Evolutionary conservation across 2,888 invertebrate species (phyloP).

Genomic region (Phyllotreta cruciferae): DNA sequence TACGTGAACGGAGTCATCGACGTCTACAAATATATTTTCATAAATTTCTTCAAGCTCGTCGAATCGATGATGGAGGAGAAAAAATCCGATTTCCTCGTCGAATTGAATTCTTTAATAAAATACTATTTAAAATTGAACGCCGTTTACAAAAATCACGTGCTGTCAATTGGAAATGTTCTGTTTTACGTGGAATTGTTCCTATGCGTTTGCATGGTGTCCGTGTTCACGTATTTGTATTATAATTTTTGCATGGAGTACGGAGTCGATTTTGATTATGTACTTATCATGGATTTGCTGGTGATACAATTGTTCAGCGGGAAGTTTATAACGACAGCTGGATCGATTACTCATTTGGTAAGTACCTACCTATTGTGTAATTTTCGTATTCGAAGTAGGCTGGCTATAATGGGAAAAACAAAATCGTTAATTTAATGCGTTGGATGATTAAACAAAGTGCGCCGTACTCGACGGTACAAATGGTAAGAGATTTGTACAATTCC

Average conservation of each 20-base stretch:
- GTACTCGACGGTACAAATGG: too few relatives aligned
- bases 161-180: slow-evolving; percentile 19
- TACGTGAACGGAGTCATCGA: background rate
- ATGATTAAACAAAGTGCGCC: too few relatives aligned
- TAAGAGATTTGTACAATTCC: too few relatives aligned
- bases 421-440: too few relatives aligned
- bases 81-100: background rate
- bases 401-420: too few relatives aligned
- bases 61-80: slow-evolving; percentile 1
- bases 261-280: background rate
- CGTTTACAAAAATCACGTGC: slow-evolving; percentile 21
- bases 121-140: slow-evolving; percentile 17
- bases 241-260: background rate
- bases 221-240: slow-evolving; percentile 17
- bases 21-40: background rate
- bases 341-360: slow-evolving; percentile 18
- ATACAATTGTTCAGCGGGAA: background rate
- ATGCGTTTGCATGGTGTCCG: background rate
- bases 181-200: slow-evolving; percentile 7
- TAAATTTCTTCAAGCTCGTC: background rate
- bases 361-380: background rate
- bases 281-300: slow-evolving; percentile 1
- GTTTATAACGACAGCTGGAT: slow-evolving; percentile 5
- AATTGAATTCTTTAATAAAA: background rate
- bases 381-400: too few relatives aligned